Evolutionary conservation across 2,113 vertebrate species (phyloP).

Genomic region (Paradisaea rubra): DNA sequence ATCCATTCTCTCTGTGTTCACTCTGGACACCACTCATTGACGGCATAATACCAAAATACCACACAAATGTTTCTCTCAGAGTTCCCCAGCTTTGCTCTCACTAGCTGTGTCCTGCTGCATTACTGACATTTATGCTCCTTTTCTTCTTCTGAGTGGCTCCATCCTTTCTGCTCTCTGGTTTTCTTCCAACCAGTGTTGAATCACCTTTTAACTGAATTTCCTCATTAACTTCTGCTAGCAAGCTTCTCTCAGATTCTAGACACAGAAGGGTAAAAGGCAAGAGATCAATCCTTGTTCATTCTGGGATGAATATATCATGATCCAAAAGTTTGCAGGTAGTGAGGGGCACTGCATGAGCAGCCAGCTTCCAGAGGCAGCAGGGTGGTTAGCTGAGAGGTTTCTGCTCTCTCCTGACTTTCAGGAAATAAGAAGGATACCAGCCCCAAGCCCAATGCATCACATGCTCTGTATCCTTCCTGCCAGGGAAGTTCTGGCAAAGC

Average conservation of each 20-base stretch:
- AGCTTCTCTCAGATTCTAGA: background rate
- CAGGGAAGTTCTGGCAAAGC: background rate
- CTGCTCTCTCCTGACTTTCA: background rate
- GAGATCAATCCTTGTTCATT: background rate
- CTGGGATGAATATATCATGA: fast-evolving
- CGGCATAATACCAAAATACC: background rate
- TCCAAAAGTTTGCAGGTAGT: background rate
- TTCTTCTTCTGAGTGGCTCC: background rate
- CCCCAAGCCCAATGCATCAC: background rate
- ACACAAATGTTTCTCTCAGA: background rate
- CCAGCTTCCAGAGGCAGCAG: background rate
- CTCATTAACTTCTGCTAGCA: background rate
- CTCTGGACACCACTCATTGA: background rate
- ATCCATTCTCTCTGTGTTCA: background rate
- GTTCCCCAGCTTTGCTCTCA: background rate
- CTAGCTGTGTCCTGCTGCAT: background rate
- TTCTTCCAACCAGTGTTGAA: background rate
- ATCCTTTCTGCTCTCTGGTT: background rate
- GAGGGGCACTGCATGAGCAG: background rate
- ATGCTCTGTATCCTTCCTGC: background rate
- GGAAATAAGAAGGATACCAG: background rate
- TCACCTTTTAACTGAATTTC: background rate
- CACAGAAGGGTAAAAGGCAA: background rate
- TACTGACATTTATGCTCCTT: background rate
- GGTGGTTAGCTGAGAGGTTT: background rate